Evolutionary conservation across 2,888 invertebrate genomes (phyloP), one percentile per base, ranked within the genome.

Genomic region (Nemurella pictetii): DNA sequence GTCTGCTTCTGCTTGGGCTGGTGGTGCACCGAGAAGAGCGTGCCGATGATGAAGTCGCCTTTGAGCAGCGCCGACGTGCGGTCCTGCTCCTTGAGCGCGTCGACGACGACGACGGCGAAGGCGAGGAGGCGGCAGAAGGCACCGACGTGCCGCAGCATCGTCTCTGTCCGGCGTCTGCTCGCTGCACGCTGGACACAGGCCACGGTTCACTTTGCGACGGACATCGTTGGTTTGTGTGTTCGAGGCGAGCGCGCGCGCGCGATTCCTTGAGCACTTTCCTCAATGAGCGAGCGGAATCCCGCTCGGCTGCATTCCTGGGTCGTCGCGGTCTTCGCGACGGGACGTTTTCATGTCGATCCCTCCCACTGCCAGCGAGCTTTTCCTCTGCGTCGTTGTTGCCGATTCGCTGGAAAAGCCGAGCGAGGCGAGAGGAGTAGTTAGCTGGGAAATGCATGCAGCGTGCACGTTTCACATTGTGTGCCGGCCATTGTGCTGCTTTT

Each of bases 1-100:
- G 84, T 86, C 4, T 88, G 88, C 83, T 88, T 88, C 86, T 88
- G 88, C 74, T 88, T 88, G 7, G 92, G 93, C 84, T 91, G 91
- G 85, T 92, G 90, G 88, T 93, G 93, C 0, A 93, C 89, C 0
- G 93, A 91, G 87, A 92, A 91, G 80, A 93, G 89, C 0, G 92
- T 92, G 0, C 93, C 93, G 81, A 93, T 90, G 85, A 93, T 92
- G 86, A 93, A 91, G 88, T 93, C 92, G 9, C 93, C 93, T 85
- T 91, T 91, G 27, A 91, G 87, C 35, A 92, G 91, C 78, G 92
- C 92, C 25, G 92, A 90, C 75, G 90, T 90, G 85, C 89, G 89
- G 87, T 90, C 88, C 85, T 88, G 78, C 35, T 84, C 85, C 27
- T 73, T 55, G 25, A 36, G 74, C 9, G 32, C 32, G 3, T 32